phyloP scores from a whole-genome alignment of 2,797 vertebrate genomes.

The Aythya fuligula region DNA sequence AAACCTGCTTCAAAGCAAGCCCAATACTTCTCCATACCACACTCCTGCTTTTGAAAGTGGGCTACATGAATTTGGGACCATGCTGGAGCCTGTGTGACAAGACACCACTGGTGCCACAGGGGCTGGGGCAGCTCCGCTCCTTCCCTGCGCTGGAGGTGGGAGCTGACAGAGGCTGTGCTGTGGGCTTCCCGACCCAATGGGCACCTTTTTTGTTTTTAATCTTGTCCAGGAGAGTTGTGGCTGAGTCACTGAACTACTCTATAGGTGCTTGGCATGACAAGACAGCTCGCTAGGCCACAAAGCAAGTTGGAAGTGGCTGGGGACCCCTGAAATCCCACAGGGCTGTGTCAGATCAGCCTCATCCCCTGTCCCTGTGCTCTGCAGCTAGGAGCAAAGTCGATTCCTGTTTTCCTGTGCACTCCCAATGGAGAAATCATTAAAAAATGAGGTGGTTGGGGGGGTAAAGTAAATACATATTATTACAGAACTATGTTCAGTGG shows the following conservation, averaged over 20 bases:
- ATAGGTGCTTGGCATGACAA: neutral
- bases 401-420: neutral
- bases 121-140: neutral
- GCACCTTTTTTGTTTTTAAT: neutral
- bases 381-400: neutral
- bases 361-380: rapidly evolving
- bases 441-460: neutral
- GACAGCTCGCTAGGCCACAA: neutral
- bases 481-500: neutral
- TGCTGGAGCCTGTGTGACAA: neutral
- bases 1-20: neutral
- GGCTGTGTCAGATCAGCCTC: neutral
- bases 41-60: neutral
- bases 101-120: too few species aligned
- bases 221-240: neutral
- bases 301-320: neutral
- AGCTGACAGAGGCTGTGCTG: neutral
- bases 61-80: neutral
- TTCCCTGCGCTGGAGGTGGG: rapidly evolving
- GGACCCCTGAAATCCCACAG: neutral
- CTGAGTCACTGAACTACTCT: neutral
- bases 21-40: neutral
- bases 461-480: neutral
- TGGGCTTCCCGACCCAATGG: rapidly evolving
- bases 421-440: slow-evolving; percentile 14